A percentile compares a stretch with the other conserved stretches of the same genome.
Evolutionary conservation across 2,797 vertebrate species (phyloP).

Genomic region (Clamator glandarius): DNA sequence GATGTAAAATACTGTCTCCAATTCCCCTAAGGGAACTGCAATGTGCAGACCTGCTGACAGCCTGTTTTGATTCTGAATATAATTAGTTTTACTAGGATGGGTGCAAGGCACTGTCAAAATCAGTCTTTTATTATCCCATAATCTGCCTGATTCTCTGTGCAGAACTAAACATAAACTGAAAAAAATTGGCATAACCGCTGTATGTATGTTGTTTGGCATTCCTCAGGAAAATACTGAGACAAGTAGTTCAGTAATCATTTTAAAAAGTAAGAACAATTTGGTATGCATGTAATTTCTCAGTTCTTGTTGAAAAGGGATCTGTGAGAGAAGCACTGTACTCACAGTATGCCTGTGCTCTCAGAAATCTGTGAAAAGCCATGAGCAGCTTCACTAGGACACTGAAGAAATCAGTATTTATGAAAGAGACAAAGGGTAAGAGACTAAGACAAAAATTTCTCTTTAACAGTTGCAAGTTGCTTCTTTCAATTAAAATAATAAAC

Average conservation of each 20-base stretch:
- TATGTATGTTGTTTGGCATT: neutral
- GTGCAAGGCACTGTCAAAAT: neutral
- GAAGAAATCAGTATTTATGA: neutral
- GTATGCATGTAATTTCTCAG: neutral
- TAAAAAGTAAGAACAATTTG: neutral
- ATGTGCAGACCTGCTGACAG: neutral
- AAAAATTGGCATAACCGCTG: accelerated
- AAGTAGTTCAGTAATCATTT: neutral
- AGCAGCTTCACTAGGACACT: neutral
- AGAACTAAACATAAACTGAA: neutral
- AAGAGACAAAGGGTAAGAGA: neutral
- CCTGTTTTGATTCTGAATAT: neutral
- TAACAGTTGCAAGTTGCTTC: neutral
- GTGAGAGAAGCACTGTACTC: neutral
- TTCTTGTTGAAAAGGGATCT: neutral
- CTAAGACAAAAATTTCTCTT: neutral
- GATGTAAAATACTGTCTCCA: neutral
- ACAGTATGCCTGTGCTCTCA: neutral
- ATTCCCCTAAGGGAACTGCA: neutral
- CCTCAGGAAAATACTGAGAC: neutral
- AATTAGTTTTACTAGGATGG: neutral
- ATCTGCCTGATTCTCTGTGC: neutral
- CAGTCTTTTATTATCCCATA: neutral
- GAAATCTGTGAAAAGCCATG: neutral
- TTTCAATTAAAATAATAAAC: conserved; percentile 19